These are phyloP conservation scores for Morpho achilles DNA, from an alignment of 2,888 invertebrate species.

Conservation along the genomic window DNA sequence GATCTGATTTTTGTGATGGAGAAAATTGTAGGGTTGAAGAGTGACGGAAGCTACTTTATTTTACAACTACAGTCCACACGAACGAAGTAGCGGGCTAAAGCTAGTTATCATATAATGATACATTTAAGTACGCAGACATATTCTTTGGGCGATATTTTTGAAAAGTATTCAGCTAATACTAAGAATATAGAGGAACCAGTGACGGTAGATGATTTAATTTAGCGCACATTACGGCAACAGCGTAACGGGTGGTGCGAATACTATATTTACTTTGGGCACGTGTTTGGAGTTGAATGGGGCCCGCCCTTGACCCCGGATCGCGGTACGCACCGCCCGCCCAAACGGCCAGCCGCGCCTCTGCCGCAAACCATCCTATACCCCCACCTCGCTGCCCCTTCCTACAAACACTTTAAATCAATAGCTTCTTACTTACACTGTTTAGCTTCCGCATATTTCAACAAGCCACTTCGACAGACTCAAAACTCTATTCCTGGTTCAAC, in stretches of 20 bases:
- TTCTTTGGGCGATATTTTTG: too few relatives aligned
- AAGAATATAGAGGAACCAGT: background rate
- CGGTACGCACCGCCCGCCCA: slow-evolving; percentile 61
- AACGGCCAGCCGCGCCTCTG: slow-evolving; percentile 66
- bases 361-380: slow-evolving; percentile 32
- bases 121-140: too few relatives aligned
- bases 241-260: slow-evolving; percentile 57
- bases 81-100: too few relatives aligned
- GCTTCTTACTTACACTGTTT: slow-evolving; percentile 33
- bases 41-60: too few relatives aligned
- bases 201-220: slow-evolving; percentile 2
- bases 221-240: slow-evolving; percentile 44
- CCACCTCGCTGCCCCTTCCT: slow-evolving; percentile 35
- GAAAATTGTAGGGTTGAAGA: too few relatives aligned
- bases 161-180: too few relatives aligned
- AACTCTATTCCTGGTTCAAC: slow-evolving; percentile 11
- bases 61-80: too few relatives aligned
- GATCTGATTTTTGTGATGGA: too few relatives aligned
- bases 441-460: slow-evolving; percentile 7
- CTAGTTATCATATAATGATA: too few relatives aligned
- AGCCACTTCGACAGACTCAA: slow-evolving; percentile 1
- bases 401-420: slow-evolving; percentile 53
- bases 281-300: slow-evolving; percentile 71
- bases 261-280: slow-evolving; percentile 78
- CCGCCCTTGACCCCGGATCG: slow-evolving; percentile 73